Evolutionary conservation across 2,888 invertebrate genomes (phyloP).

Genomic region (Erynnis tages): DNA sequence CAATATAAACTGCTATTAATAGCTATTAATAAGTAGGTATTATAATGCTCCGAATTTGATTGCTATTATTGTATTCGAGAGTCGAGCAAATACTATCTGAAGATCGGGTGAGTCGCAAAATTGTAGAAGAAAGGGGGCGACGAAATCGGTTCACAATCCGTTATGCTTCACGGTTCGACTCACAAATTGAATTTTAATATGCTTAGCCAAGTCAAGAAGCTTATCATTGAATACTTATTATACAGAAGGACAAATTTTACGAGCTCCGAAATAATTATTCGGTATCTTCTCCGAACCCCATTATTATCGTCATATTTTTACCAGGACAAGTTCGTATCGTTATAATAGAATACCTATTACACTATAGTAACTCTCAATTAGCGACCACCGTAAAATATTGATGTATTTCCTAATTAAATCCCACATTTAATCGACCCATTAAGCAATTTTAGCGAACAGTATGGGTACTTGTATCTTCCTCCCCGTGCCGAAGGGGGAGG

Average conservation of each 20-base stretch:
- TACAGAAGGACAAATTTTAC: slow-evolving; percentile 62
- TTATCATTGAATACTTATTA: slow-evolving; percentile 75
- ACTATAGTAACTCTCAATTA: too few species aligned
- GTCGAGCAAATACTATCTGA: slow-evolving; percentile 54
- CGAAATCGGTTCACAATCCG: slow-evolving; percentile 73
- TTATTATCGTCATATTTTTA: slow-evolving; percentile 9
- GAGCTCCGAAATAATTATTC: slow-evolving; percentile 58
- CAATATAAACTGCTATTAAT: slow-evolving; percentile 4
- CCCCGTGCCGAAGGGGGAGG: slow-evolving; percentile 46
- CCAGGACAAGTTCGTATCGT: background rate
- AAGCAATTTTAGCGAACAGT: slow-evolving; percentile 73
- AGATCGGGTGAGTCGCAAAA: slow-evolving; percentile 64
- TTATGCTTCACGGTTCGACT: slow-evolving; percentile 73
- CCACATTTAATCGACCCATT: slow-evolving; percentile 69
- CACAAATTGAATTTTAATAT: slow-evolving; percentile 80
- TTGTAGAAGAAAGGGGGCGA: slow-evolving; percentile 72
- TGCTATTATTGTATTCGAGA: slow-evolving; percentile 52
- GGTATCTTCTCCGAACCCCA: slow-evolving; percentile 2
- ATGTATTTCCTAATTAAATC: slow-evolving; percentile 61
- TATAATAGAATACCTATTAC: too few species aligned
- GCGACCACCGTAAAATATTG: slow-evolving; percentile 38
- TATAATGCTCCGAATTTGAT: slow-evolving; percentile 31
- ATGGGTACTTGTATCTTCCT: slow-evolving; percentile 60
- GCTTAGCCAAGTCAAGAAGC: slow-evolving; percentile 74
- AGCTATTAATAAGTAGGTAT: background rate